Base-by-base conservation (phyloP, 2,888 invertebrate genomes). In the Heteromyza rotundicornis region DNA sequence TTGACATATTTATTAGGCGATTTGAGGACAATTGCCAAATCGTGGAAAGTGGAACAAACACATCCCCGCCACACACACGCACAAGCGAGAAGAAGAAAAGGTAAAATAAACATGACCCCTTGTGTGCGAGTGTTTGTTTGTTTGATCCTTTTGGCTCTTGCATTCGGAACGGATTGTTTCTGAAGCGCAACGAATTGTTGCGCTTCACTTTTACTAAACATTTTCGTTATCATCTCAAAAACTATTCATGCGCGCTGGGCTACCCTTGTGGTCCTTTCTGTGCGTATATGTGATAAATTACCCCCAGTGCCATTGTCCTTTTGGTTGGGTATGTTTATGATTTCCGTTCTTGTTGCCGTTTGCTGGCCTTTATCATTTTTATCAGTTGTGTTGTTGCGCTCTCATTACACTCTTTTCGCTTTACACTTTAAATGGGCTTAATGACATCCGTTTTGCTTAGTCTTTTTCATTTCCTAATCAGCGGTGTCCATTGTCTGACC, bases 401-500 rank as follows among this genome's bases (percentile, higher is more conserved):
- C 16, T 62, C 57, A 56, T 54, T 44, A 49, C 10, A 27, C 27
- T 47, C n/a, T 36, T 44, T 40, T 44, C 57, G 22, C 35, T 12
- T 51, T 47, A 50, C 57, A 69, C 70, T 72, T 68, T 73, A 76
- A 75, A 70, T 72, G 69, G 66, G 36, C 69, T 66, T 75, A 76
- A 75, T 75, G 75, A 76, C 75, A 74, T 76, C 76, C 76, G 75
- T 67, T 75, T 68, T 66, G 64, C 52, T 57, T 55, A 8, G 51
- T 54, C n/a, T 52, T 49, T 23, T n/a, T 53, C 44, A 24, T 24
- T 16, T 68, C 61, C 60, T 49, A 58, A 32, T 74, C 73, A 75
- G 76, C 76, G 76, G 75, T 79, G 76, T 77, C 71, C 75, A 70
- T 75, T 74, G 76, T 69, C 75, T 77, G 78, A 77, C 77, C 78